Base-by-base conservation (phyloP, 1,140 invertebrate genomes). In the Agrilus planipennis region DNA sequence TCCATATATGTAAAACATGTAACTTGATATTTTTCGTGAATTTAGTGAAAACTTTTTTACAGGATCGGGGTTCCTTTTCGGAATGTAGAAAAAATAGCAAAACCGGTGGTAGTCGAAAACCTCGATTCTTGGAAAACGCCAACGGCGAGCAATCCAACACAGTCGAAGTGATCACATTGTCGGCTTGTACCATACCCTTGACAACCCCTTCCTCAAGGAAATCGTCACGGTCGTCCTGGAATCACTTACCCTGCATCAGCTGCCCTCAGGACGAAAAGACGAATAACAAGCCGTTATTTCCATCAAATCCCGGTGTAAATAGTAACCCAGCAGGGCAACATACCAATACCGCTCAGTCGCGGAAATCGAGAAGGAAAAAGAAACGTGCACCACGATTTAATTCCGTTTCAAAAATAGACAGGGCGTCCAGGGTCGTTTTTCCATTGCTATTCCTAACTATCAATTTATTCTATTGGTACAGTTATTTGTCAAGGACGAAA, bases 381-480 rank as follows among this genome's bases (percentile, higher is more conserved):
- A 61, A 72, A 55, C 55, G 70, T 29, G 70, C 73, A 2, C 77
- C 76, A 1, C 62, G 77, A 41, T 79, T 74, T 51, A 87, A 87
- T 57, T 84, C 80, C 4, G 83, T 87, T 2, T 85, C 81, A 15
- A 81, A 84, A 61, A 82, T 86, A 30, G 83, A 87, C 60, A 68
- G 77, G 7, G 73, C 76, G 9, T 84, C 81, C 14, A 62, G 84
- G 11, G 64, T 84, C 18, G 72, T 84, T 18, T 87, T 87, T 57
- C 84, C 84, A 1, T 46, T 85, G 23, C 69, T 81, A 20, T 87
- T 86, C 53, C 57, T 85, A 3, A 68, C 77, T 15, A 82, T 87
- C 40, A 87, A 87, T 58, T 59, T 83, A 29, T 79, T 83, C 60
- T 87, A 87, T 54, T 86, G 83, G 83, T 81, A 75, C 49, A 74